Conservation (phyloP, 2,113 vertebrate species). For the Galeopterus variegatus region DNA sequence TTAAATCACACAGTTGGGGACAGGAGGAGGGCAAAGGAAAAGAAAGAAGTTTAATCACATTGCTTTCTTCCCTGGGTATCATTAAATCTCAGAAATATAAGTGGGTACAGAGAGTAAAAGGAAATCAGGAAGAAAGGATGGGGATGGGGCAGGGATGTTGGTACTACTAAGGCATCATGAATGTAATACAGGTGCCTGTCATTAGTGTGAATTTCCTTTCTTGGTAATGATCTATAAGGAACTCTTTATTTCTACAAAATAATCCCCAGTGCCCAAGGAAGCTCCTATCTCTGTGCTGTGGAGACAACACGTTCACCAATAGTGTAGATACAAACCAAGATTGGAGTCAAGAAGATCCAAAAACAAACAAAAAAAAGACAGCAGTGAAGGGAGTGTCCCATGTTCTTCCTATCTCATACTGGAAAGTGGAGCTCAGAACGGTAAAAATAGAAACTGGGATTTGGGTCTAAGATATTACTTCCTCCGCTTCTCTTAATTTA, state of each 20-base stretch:
- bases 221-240: not conserved
- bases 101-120: not conserved
- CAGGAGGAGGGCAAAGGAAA: not conserved
- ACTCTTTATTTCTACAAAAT: not conserved
- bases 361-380: not conserved
- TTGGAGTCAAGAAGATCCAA: not conserved
- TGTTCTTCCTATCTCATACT: not conserved
- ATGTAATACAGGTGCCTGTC: not conserved
- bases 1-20: not conserved
- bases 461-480: not conserved
- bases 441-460: not conserved
- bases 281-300: not conserved
- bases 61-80: not conserved
- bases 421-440: not conserved
- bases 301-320: not conserved
- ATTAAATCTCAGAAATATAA: not conserved
- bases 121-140: not conserved
- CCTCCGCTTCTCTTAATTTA: not conserved
- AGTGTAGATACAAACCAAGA: not conserved
- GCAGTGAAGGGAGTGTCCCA: not conserved
- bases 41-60: not conserved
- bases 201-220: not conserved
- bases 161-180: not conserved
- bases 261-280: not conserved
- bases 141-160: not conserved